Evolutionary conservation across 2,888 invertebrate species (phyloP).

Genomic region (Cephonodes hylas): DNA sequence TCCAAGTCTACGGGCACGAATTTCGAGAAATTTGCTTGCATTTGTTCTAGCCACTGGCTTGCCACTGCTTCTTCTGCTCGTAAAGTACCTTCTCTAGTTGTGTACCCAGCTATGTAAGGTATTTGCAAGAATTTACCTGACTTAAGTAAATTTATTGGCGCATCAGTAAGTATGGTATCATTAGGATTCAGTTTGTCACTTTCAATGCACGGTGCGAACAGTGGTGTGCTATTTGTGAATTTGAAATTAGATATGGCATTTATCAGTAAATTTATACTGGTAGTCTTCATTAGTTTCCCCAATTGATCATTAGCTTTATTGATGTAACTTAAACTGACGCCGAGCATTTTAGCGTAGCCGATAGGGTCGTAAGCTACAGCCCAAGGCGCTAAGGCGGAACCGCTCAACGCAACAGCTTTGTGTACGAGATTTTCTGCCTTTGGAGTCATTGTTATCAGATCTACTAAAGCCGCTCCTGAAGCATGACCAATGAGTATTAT

Average conservation of each 20-base stretch:
- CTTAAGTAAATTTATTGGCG: constrained; percentile 55
- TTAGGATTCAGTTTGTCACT: constrained; percentile 38
- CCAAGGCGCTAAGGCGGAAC: constrained; percentile 67
- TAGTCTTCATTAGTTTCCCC: constrained; percentile 43
- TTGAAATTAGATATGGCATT: constrained; percentile 43
- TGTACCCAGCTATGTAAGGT: constrained; percentile 61
- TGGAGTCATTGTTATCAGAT: constrained; percentile 61
- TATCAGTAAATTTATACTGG: constrained; percentile 44
- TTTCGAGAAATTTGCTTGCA: constrained; percentile 59
- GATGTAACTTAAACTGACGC: constrained; percentile 48
- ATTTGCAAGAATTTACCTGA: constrained; percentile 56
- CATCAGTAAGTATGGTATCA: constrained; percentile 50
- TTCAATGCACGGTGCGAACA: constrained; percentile 72
- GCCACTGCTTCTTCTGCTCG: constrained; percentile 50
- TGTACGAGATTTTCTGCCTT: constrained; percentile 49
- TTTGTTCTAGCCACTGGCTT: constrained; percentile 48
- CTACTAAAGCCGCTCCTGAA: constrained; percentile 84
- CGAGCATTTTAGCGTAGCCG: constrained; percentile 51
- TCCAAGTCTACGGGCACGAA: constrained; percentile 62
- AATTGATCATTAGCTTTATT: constrained; percentile 42
- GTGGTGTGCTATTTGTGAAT: constrained; percentile 57
- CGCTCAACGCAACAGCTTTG: constrained; percentile 66
- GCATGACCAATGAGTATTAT: constrained; percentile 91
- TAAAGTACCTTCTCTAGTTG: constrained; percentile 63
- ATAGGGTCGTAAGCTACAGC: constrained; percentile 68